These are phyloP conservation scores for Euwallacea fornicatus DNA, from an alignment of 1,140 invertebrate species.

Conservation along the genomic window DNA sequence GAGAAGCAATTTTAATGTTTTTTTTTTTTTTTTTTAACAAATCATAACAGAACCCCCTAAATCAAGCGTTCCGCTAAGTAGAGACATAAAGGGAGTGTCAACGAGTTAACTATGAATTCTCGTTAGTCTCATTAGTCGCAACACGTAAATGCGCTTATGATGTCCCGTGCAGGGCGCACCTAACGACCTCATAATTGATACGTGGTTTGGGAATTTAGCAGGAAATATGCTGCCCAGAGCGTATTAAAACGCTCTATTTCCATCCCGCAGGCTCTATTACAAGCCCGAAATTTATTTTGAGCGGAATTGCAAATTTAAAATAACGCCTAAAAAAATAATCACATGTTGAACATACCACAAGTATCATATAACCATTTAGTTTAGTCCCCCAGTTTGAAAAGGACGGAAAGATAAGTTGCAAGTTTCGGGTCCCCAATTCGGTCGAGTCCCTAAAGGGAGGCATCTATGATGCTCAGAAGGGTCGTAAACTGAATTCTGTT, in stretches of 20 bases:
- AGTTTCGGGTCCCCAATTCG: constrained; percentile 6
- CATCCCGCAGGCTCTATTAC: too few relatives aligned
- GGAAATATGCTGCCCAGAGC: not conserved
- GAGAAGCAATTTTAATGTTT: not conserved
- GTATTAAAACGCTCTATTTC: too few relatives aligned
- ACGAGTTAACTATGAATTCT: constrained; percentile 32
- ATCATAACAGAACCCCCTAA: not conserved
- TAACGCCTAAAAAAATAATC: too few relatives aligned
- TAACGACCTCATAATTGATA: constrained; percentile 33
- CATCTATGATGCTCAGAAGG: constrained; percentile 46
- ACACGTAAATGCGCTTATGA: constrained; percentile 37
- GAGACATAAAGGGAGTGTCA: constrained; percentile 12
- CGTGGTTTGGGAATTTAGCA: constrained; percentile 26
- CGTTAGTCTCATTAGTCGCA: constrained; percentile 31
- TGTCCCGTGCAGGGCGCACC: constrained; percentile 22
- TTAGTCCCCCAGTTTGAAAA: too few relatives aligned
- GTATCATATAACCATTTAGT: too few relatives aligned
- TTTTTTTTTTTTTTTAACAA: constrained; percentile 1
- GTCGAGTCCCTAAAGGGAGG: constrained; percentile 34
- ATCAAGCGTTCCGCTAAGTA: not conserved
- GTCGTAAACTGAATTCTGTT: constrained; percentile 50
- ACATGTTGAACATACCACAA: too few relatives aligned
- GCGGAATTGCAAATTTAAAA: too few relatives aligned
- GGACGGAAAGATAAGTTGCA: too few relatives aligned
- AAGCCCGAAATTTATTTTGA: too few relatives aligned